phyloP scores from a whole-genome alignment of 1,140 invertebrate genomes.

The Ephestia elutella region DNA sequence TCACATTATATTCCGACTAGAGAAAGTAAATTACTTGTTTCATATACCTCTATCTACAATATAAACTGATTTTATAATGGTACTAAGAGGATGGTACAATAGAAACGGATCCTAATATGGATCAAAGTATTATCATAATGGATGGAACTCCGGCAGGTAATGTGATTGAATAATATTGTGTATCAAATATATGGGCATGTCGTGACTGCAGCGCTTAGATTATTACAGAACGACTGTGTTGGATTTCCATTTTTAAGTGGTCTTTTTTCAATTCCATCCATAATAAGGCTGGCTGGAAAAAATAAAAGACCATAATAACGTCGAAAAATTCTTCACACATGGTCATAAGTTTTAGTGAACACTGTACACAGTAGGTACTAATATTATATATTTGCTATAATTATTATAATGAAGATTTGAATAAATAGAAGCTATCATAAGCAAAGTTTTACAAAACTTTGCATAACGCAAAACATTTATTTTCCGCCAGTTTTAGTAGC shows the following conservation, averaged over 20 bases:
- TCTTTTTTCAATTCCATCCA: not conserved
- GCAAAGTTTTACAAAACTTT: not conserved
- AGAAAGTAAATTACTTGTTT: slow-evolving; percentile 17
- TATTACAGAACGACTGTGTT: not conserved
- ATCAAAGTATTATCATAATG: slow-evolving; percentile 37
- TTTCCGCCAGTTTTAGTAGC: slow-evolving; percentile 3
- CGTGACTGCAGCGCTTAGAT: slow-evolving; percentile 3
- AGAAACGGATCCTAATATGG: slow-evolving; percentile 33
- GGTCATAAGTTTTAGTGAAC: too few relatives aligned
- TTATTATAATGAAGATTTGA: too few relatives aligned
- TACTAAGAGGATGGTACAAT: slow-evolving; percentile 20
- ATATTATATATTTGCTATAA: too few relatives aligned
- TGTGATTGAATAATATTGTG: slow-evolving; percentile 32
- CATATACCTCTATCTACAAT: slow-evolving; percentile 1
- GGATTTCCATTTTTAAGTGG: not conserved
- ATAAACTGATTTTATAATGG: slow-evolving; percentile 29
- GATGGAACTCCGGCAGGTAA: slow-evolving; percentile 19
- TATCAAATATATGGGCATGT: slow-evolving; percentile 7
- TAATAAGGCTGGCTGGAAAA: not conserved
- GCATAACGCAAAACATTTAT: not conserved
- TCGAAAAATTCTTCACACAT: too few relatives aligned
- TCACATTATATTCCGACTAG: not conserved
- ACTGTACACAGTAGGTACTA: too few relatives aligned
- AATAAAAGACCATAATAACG: not conserved
- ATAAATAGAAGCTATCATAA: not conserved